phyloP scores from a whole-genome alignment of 1,140 invertebrate genomes.

The Sarcophaga peregrina region DNA sequence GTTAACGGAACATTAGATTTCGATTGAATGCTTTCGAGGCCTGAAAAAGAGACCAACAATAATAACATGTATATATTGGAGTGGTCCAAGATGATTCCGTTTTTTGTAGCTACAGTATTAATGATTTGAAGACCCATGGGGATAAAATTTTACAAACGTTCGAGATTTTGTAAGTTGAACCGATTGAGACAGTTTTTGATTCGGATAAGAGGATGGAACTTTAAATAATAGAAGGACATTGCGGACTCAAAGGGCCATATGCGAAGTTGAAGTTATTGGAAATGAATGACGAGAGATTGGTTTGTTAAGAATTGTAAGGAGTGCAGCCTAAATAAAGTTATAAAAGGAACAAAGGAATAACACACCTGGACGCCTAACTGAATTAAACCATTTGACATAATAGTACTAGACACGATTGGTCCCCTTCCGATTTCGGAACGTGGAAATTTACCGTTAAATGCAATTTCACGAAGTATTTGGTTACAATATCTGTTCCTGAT shows the following conservation, averaged over 20 bases:
- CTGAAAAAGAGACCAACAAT: neutral
- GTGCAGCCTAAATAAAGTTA: conserved; percentile 36
- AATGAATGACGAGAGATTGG: conserved; percentile 19
- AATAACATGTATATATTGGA: neutral
- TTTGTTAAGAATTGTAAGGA: conserved; percentile 33
- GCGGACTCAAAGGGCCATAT: too few species aligned
- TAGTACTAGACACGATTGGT: neutral
- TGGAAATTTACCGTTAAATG: neutral
- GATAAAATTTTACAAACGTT: conserved; percentile 5
- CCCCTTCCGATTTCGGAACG: neutral
- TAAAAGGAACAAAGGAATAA: conserved; percentile 11
- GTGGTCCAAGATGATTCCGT: neutral
- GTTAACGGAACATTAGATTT: neutral
- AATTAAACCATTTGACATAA: neutral
- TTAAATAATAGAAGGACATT: neutral
- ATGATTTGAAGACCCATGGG: neutral
- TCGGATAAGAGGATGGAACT: neutral
- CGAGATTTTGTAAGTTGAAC: conserved; percentile 9
- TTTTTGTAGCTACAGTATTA: neutral
- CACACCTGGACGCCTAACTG: neutral
- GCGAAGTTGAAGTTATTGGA: neutral
- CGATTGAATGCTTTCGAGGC: neutral
- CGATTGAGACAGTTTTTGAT: conserved; percentile 21
- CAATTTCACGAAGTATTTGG: conserved; percentile 34
- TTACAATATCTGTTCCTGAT: conserved; percentile 10